These are phyloP conservation scores for Solen grandis DNA, from an alignment of 1,140 invertebrate genomes.

Conservation along the genomic window DNA sequence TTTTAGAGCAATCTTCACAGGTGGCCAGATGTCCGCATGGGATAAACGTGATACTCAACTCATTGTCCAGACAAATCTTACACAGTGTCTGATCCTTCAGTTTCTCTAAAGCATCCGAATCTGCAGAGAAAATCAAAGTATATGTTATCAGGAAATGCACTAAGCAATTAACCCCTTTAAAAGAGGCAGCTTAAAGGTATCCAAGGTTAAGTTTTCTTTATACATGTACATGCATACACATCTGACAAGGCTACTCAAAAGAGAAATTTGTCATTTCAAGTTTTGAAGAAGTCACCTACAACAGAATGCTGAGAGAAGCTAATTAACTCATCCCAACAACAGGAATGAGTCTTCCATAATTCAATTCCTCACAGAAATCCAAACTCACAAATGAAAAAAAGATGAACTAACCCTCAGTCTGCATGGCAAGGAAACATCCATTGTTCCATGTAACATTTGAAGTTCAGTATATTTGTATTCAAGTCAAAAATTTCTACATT, in stretches of 20 bases:
- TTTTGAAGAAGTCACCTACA: not conserved
- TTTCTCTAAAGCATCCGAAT: conserved; percentile 35
- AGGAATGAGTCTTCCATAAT: too few relatives aligned
- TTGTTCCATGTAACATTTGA: too few relatives aligned
- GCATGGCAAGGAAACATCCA: too few relatives aligned
- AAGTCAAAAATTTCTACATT: too few relatives aligned
- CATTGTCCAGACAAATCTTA: conserved; percentile 95
- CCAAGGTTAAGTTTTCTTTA: not conserved
- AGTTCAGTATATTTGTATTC: too few relatives aligned
- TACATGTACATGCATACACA: not conserved
- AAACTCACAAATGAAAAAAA: too few relatives aligned
- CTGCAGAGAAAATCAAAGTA: conserved; percentile 8
- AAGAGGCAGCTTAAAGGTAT: not conserved
- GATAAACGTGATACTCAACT: conserved; percentile 92
- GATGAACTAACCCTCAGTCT: too few relatives aligned
- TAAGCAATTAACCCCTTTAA: not conserved
- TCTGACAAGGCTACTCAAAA: not conserved
- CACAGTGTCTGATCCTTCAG: conserved; percentile 88
- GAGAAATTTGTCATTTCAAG: not conserved
- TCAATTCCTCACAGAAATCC: too few relatives aligned
- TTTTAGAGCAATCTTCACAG: conserved; percentile 90
- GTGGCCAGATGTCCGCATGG: conserved; percentile 94
- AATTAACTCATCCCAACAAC: too few relatives aligned
- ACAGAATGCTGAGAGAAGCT: too few relatives aligned
- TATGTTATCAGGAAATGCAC: not conserved